Base-by-base conservation (phyloP, 2,797 vertebrate species). In the Borostomias antarcticus region DNA sequence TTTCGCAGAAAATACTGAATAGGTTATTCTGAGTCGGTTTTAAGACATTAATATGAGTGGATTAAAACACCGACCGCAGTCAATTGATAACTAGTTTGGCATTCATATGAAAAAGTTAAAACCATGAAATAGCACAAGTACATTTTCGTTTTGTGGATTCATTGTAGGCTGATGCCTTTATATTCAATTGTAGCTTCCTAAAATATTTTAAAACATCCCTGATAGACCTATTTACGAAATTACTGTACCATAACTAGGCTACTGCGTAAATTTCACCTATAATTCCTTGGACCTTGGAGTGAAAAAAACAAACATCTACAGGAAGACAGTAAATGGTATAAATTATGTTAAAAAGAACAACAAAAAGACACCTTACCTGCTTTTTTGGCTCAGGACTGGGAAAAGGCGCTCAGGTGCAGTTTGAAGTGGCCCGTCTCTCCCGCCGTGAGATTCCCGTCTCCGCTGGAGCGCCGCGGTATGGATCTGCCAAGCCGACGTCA, bases 401-500 rank as follows among this genome's bases (percentile, higher is more conserved):
- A 81, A 65, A 72, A 67, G 51, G 57, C 43, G 21, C 43, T 32
- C 35, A 33, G 6, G 19, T 32, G 2, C 15, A 19, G 28, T 48
- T 50, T 50, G 5, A 66, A 66, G 30, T 26, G 21, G 45, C 26
- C 23, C 11, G 29, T 43, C 32, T 58, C 69, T 72, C 71, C 81
- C 30, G 43, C 72, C 59, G 77, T 53, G 10, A 70, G 80, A 81
- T 85, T 79, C 86, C 84, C 82, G 72, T 13, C 79, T 83, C 78
- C 71, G 64, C 80, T 85, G 84, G 84, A 88, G 79, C 69, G 78
- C 76, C 76, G 83, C 26, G 78, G 83, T 80, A 77, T 82, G 87
- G 85, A 88, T 83, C 79, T 66, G 52, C 61, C 43, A 51, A 75
- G 63, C 63, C 74, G 72, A 72, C 71, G 72, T 88, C 78, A 88